Evolutionary conservation across 2,797 vertebrate species (phyloP), one percentile per base, ranked within the genome.

Genomic region (Hafferia zeledoni): DNA sequence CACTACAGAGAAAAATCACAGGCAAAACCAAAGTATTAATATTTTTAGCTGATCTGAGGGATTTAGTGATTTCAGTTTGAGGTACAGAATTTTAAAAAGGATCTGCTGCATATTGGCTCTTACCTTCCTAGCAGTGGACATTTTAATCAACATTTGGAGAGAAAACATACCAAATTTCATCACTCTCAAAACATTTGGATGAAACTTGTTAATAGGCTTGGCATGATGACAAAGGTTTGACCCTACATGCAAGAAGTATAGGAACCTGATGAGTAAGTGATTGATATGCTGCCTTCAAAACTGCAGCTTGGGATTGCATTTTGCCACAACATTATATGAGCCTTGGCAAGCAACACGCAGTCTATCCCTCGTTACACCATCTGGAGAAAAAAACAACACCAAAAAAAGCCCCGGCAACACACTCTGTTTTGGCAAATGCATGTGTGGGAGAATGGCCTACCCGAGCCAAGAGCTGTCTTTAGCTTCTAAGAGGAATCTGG

Each of bases 401-500:
- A 75, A 86, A 89, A 61, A 95, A 86, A 76, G 4, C 63, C 30
- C 72, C n/a, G 2, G 89, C 72, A 49, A 46, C 60, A 56, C 56
- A 19, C 71, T 27, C 69, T 81, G 37, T 78, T 76, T 87, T 82
- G 83, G 87, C 94, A 95, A 92, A 90, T 41, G 41, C 86, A 72
- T 24, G 2, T 24, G 74, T 91, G 86, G 67, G 91, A 92, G 64
- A 95, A 77, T 2, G 84, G 85, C 35, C 35, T 87, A 95, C 91
- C 91, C 84, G 74, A 94, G 95, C 95, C 93, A 95, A 94, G 72
- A 92, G 85, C 74, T 90, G 80, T 92, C 94, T 88, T 90, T 55
- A 23, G 77, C 67, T 93, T 93, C 56, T 95, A 39, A 82, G 90
- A 90, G 60, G 74, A 91, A 90, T 74, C 60, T 94, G 64, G 37